phyloP scores from a whole-genome alignment of 2,113 vertebrate species.

The Azemiops feae region DNA sequence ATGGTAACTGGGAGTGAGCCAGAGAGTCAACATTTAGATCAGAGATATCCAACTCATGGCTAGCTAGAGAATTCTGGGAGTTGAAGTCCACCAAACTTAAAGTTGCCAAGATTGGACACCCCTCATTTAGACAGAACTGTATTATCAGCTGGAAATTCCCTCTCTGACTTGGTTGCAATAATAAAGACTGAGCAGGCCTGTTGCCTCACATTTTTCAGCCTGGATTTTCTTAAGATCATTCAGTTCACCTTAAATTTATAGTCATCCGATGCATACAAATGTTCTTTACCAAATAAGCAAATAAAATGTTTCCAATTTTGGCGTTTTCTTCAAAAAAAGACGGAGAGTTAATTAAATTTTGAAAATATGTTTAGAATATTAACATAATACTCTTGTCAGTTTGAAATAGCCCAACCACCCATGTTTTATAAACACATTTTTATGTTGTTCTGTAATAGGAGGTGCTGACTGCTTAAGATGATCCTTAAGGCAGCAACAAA shows the following conservation, averaged over 20 bases:
- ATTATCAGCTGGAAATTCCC: not conserved
- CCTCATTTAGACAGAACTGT: not conserved
- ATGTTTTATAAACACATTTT: not conserved
- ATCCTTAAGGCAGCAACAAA: not conserved
- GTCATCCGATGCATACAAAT: not conserved
- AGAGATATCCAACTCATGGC: not conserved
- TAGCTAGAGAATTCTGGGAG: not conserved
- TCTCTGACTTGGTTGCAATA: not conserved
- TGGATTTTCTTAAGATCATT: not conserved
- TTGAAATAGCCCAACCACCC: not conserved
- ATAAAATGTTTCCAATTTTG: not conserved
- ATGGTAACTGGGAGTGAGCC: not conserved
- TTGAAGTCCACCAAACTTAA: not conserved
- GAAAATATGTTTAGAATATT: not conserved
- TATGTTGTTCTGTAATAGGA: constrained; percentile 10
- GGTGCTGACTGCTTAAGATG: constrained; percentile 17
- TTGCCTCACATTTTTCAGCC: not conserved
- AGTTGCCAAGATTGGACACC: not conserved
- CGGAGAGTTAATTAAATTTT: not conserved
- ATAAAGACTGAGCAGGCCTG: not conserved
- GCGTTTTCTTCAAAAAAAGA: not conserved
- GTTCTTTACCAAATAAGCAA: not conserved
- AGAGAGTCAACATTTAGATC: not conserved
- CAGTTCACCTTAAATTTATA: not conserved
- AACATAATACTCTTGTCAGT: not conserved